Base-by-base conservation (phyloP, 2,797 vertebrate genomes). In the Acanthornis magna region DNA sequence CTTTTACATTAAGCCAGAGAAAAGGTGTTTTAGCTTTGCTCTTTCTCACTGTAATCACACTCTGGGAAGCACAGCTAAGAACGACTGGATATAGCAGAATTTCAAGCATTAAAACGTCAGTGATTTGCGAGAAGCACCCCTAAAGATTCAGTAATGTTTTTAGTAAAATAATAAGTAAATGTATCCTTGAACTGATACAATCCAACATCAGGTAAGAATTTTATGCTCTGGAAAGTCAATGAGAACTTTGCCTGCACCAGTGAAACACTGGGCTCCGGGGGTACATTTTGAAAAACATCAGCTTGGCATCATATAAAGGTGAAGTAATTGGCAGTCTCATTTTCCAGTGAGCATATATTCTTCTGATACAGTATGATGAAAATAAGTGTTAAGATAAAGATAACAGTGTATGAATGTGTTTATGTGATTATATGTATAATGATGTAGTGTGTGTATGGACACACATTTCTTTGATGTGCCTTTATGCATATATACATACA, bases 1-100 rank as follows among this genome's bases (percentile, higher is more conserved):
- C 13, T 63, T 92, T 77, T 79, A n/a, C 22, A 61, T 65, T 8
- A 60, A 62, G n/a, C 21, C 8, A n/a, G 5, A 4, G 6, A 15
- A 77, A 65, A 89, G 17, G 1, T 6, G 19, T 3, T 57, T 58
- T 27, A 89, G 17, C 5, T n/a, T 60, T 78, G 1, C 7, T 83
- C 7, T 40, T 8, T 48, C 34, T 72, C 3, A 0, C 10, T 75
- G 1, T 61, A 50, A 50, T 43, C n/a, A 45, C 13, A 11, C 13
- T 50, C 18, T 34, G 25, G 78, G 48, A 20, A 91, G 10, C 32
- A 40, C 9, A 53, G 14, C 5, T 36, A 43, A 71, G 63, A 62
- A 16, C 13, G 48, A 30, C 13, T 45, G 23, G 9, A 19, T 18
- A 12, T 19, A 54, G 23, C 19, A 58, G 36, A 53, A 16, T 47